Evolutionary conservation across 2,797 vertebrate species (phyloP).

Genomic region (Anabas testudineus): DNA sequence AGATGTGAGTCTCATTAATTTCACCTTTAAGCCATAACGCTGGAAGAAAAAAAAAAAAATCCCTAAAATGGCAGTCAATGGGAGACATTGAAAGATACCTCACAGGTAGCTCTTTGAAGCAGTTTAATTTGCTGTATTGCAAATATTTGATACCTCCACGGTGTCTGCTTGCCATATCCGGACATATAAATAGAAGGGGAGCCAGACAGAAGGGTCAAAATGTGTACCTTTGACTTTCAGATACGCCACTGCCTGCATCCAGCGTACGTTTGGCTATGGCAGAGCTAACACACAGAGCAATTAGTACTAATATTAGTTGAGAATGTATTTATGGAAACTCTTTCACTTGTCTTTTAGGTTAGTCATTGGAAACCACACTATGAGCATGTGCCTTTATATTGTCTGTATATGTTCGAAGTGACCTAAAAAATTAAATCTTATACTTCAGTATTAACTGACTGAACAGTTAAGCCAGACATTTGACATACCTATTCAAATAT

Average conservation of each 20-base stretch:
- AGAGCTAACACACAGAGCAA: slow-evolving; percentile 20
- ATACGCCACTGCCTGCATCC: slow-evolving; percentile 58
- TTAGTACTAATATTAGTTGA: slow-evolving; percentile 3
- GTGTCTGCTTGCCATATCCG: slow-evolving; percentile 85
- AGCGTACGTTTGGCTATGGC: slow-evolving; percentile 52
- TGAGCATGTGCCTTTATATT: not conserved
- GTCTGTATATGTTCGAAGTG: not conserved
- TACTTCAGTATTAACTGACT: slow-evolving; percentile 2
- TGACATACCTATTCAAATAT: slow-evolving; percentile 31
- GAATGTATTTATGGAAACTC: slow-evolving; percentile 2
- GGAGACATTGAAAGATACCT: slow-evolving; percentile 71
- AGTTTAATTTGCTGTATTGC: slow-evolving; percentile 82
- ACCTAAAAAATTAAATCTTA: not conserved
- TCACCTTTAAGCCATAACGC: slow-evolving; percentile 29
- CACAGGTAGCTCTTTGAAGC: slow-evolving; percentile 80
- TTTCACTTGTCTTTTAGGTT: not conserved
- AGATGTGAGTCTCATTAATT: slow-evolving; percentile 42
- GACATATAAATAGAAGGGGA: slow-evolving; percentile 84
- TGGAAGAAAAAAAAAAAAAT: slow-evolving; percentile 27
- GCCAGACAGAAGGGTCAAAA: slow-evolving; percentile 82
- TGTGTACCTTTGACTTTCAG: slow-evolving; percentile 80
- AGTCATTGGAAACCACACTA: slow-evolving; percentile 1
- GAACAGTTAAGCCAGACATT: slow-evolving; percentile 12
- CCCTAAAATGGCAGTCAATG: slow-evolving; percentile 64
- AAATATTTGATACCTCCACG: slow-evolving; percentile 83